Conservation (phyloP, 2,888 invertebrate species). For the Endomychus coccineus region DNA sequence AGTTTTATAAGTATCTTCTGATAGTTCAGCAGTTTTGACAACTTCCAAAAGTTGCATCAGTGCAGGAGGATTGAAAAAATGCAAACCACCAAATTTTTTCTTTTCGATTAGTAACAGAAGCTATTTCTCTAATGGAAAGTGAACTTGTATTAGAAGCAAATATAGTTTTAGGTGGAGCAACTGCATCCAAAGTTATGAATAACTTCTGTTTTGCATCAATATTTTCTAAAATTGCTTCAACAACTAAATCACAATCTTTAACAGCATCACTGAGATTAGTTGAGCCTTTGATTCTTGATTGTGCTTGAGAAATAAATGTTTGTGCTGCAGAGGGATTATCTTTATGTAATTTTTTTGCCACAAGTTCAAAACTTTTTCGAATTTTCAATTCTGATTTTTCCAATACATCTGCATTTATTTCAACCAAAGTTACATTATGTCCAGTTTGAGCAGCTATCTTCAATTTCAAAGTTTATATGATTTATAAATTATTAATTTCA, state of each 20-base stretch:
- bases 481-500: conserved; percentile 14
- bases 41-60: conserved; percentile 85
- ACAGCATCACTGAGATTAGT: conserved; percentile 57
- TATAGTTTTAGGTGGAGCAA: conserved; percentile 64
- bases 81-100: conserved; percentile 77
- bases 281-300: conserved; percentile 54
- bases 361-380: conserved; percentile 59
- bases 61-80: conserved; percentile 90
- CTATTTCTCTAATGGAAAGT: conserved; percentile 71
- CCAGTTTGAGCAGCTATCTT: conserved; percentile 83
- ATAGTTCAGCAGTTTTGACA: conserved; percentile 65
- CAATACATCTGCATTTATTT: conserved; percentile 63
- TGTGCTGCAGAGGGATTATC: conserved; percentile 58
- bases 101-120: conserved; percentile 60
- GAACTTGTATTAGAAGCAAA: conserved; percentile 89
- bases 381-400: conserved; percentile 67
- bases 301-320: conserved; percentile 61
- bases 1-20: conserved; percentile 63
- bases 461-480: no score
- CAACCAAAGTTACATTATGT: conserved; percentile 73
- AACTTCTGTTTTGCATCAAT: conserved; percentile 62
- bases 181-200: conserved; percentile 66
- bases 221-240: conserved; percentile 85
- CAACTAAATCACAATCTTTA: conserved; percentile 63
- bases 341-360: conserved; percentile 71